phyloP scores from a whole-genome alignment of 30 jellyfish, hydroid and myxozoan species.

The Pseudorhiza aurosa region DNA sequence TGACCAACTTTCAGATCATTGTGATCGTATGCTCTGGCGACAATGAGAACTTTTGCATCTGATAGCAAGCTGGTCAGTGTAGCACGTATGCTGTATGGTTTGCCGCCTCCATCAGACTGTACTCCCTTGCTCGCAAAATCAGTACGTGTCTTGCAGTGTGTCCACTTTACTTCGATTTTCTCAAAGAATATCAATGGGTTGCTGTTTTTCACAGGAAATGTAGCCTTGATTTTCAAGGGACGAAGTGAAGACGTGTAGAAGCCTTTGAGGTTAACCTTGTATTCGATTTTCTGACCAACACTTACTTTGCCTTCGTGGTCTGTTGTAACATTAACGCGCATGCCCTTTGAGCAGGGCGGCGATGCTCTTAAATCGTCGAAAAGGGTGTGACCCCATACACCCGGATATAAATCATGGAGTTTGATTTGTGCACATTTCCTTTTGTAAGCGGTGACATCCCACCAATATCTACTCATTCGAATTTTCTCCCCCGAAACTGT shows the following conservation, averaged over 20 bases:
- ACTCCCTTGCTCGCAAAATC: not conserved
- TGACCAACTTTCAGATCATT: not conserved
- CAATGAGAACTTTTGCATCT: constrained; percentile 28
- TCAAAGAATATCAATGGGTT: constrained; percentile 17
- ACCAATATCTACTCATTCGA: constrained; percentile 45
- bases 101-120: not conserved
- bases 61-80: not conserved
- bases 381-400: constrained; percentile 28
- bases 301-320: not conserved
- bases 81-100: not conserved
- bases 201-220: constrained; percentile 5
- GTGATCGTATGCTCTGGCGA: constrained; percentile 28
- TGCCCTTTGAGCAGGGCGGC: constrained; percentile 54
- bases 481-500: not conserved
- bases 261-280: constrained; percentile 6
- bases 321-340: not conserved
- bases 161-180: not conserved
- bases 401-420: constrained; percentile 13
- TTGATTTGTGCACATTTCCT: constrained; percentile 42
- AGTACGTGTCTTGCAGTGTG: not conserved
- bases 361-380: constrained; percentile 37
- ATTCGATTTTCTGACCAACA: constrained; percentile 5
- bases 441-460: constrained; percentile 48
- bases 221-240: not conserved
- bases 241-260: constrained; percentile 30